Base-by-base conservation (phyloP, 2,888 invertebrate genomes). In the Chloroclystis v-ata region DNA sequence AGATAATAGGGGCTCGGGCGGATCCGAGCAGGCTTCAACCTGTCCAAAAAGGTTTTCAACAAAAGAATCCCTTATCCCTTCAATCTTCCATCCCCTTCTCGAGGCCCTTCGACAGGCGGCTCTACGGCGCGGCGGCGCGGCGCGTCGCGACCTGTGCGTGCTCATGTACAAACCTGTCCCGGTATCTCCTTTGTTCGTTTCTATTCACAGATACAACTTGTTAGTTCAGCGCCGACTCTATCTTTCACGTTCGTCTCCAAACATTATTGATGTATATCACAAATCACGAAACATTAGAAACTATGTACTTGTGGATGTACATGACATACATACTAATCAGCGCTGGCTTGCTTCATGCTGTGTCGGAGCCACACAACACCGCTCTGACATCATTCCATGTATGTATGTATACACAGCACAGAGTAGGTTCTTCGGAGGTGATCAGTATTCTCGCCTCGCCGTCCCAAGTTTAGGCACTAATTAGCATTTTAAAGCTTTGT, bases 401-500 rank as follows among this genome's bases (percentile, higher is more conserved):
- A n/a, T n/a, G n/a, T n/a, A n/a, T n/a, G n/a, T n/a, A n/a, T n/a
- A n/a, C n/a, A n/a, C n/a, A n/a, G n/a, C 14, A 9, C 4, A 4
- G 4, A 54, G 47, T 56, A 52, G 51, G 54, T 40, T 56, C 56
- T 53, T 57, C 57, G 61, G 7, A 41, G 26, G 24, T 69, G 67
- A 76, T 82, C 67, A 73, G 71, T 78, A 82, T 82, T 74, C 82
- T 52, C 51, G 51, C 47, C 60, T 60, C 69, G 70, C 61, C 69
- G 75, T 72, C 74, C 76, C 71, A 70, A 72, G 74, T 81, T 80
- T 79, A 78, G 75, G 75, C 53, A 59, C 67, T 78, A 75, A 82
- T 83, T 83, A 75, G 76, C 76, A 82, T 81, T 82, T 82, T 77
- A 79, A 82, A 78, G 69, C 71, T 77, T 76, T 82, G 79, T 82